Base-by-base conservation (phyloP, 2,113 vertebrate species). In the Zosterops borbonicus region DNA sequence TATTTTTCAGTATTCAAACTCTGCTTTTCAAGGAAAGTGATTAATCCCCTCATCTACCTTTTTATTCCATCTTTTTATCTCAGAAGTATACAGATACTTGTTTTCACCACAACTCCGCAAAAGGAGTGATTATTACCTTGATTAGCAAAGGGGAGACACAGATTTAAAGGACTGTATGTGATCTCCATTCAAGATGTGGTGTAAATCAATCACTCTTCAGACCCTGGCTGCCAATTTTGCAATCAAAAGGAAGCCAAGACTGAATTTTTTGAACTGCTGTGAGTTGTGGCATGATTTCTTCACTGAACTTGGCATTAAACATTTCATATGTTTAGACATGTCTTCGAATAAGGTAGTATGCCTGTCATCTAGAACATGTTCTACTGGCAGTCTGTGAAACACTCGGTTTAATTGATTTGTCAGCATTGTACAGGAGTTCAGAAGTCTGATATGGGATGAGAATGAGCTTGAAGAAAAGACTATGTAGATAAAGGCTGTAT, bases 401-500 rank as follows among this genome's bases (percentile, higher is more conserved):
- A 0, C 73, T 62, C 27, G 23, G 2, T 71, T 65, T 56, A 39
- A 22, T 28, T 53, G 5, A 53, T 63, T 63, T 77, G 15, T 63
- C 58, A 63, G 28, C 49, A 37, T 33, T 55, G 35, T 19, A 50
- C 19, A 35, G 47, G 27, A 62, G 55, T 83, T 80, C 17, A 1
- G 55, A 83, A 9, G 9, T 59, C 6, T 33, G 31, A 39, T 53
- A 53, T 0, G 5, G 50, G 21, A 71, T 0, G 1, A 76, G 35
- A 49, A 81, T 18, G 22, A 60, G 4, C 49, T 81, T 74, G 64
- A 68, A 62, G 77, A 78, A 76, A 59, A 71, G 14, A 16, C 31
- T 82, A 1, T 35, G 18, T 65, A 33, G 49, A 53, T 87, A 63
- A 83, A 83, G 46, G 23, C 23, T 63, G 3, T 76, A 53, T 59